Percentiles rank a stretch among this genome's conserved stretches.
Evolutionary conservation across 1,140 invertebrate genomes (phyloP).

Genomic region (Mya arenaria): DNA sequence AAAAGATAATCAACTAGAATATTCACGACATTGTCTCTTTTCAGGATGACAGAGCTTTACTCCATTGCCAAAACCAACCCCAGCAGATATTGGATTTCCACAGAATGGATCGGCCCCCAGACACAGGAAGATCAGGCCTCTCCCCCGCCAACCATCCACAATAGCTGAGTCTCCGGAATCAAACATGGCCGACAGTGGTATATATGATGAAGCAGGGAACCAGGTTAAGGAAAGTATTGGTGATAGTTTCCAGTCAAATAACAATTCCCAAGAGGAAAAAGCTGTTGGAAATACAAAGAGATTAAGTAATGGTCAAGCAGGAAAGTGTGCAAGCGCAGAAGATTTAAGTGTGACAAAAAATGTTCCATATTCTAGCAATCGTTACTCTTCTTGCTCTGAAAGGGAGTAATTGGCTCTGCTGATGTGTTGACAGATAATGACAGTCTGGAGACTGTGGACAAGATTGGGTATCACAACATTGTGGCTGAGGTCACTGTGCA

Average conservation of each 20-base stretch:
- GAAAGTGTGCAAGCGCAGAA: no score
- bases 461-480: slow-evolving; percentile 27
- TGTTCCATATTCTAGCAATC: background rate
- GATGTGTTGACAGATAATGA: slow-evolving; percentile 48
- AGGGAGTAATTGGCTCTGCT: slow-evolving; percentile 35
- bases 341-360: background rate
- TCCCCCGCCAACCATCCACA: slow-evolving; percentile 7
- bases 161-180: slow-evolving; percentile 33
- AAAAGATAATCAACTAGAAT: no score
- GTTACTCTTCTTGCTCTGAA: slow-evolving; percentile 39
- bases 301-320: no score
- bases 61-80: background rate
- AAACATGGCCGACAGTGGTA: slow-evolving; percentile 27
- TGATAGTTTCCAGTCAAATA: background rate
- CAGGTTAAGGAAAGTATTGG: background rate
- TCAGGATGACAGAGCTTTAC: slow-evolving; percentile 76
- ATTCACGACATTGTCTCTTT: slow-evolving; percentile 39
- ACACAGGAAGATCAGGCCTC: background rate
- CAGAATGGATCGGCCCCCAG: background rate
- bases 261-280: background rate
- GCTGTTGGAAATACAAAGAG: background rate
- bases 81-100: background rate
- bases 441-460: slow-evolving; percentile 41
- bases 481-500: slow-evolving; percentile 36
- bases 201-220: slow-evolving; percentile 7